These are phyloP conservation scores for Pelagia noctiluca DNA, from an alignment of 30 jellyfish, hydroid and myxozoan species.

Conservation along the genomic window DNA sequence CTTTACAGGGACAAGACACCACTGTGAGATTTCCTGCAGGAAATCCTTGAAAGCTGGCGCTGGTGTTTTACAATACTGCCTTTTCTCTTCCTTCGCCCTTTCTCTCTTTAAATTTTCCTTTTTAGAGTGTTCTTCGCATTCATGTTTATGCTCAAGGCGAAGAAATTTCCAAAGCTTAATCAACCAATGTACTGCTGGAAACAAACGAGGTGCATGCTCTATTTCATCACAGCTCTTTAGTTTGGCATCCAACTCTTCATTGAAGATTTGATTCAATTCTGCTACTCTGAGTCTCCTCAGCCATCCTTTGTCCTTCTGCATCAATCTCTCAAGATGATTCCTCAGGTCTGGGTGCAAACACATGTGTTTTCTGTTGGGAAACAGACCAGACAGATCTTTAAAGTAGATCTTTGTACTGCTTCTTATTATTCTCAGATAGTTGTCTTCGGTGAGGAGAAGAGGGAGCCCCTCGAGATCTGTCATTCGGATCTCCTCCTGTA, in stretches of 20 bases:
- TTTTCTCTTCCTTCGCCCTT: neutral
- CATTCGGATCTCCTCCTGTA: neutral
- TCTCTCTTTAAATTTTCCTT: neutral
- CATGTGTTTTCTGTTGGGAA: slow-evolving; percentile 1
- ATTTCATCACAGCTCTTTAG: slow-evolving; percentile 14
- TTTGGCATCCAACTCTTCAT: neutral
- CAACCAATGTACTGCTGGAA: slow-evolving; percentile 24
- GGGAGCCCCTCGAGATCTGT: slow-evolving; percentile 68
- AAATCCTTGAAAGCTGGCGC: neutral
- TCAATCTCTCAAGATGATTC: neutral
- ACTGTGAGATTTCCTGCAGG: slow-evolving; percentile 12
- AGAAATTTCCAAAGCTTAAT: slow-evolving; percentile 6
- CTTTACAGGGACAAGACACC: slow-evolving; percentile 47
- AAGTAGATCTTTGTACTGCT: slow-evolving; percentile 23
- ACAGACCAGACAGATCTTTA: slow-evolving; percentile 32
- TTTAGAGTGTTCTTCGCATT: slow-evolving; percentile 2
- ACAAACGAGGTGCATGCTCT: neutral
- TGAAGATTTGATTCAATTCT: neutral
- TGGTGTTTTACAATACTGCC: neutral
- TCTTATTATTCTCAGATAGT: slow-evolving; percentile 30
- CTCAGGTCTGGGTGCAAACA: slow-evolving; percentile 27
- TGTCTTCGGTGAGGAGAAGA: slow-evolving; percentile 72
- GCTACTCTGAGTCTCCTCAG: slow-evolving; percentile 17
- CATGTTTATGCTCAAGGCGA: neutral
- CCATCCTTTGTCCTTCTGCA: neutral